Percentiles rank a stretch among this genome's conserved stretches.
Conservation (phyloP, 2,888 invertebrate genomes). For the Pammene aurita region DNA sequence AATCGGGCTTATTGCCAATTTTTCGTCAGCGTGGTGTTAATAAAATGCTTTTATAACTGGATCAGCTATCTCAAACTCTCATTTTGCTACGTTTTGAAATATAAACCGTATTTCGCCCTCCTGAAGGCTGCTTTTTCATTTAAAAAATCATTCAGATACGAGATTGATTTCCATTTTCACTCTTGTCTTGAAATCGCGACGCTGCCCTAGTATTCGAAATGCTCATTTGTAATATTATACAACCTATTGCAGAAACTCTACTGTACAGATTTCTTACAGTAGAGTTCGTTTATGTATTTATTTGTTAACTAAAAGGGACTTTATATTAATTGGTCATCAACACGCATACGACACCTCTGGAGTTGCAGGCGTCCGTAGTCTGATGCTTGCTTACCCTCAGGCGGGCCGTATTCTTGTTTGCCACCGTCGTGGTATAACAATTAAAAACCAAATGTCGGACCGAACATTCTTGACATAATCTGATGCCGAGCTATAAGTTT, state of each 20-base stretch:
- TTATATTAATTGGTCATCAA: too few species aligned
- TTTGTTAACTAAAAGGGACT: constrained; percentile 15
- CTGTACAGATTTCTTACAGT: constrained; percentile 37
- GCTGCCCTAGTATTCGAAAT: constrained; percentile 40
- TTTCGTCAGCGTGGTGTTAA: constrained; percentile 71
- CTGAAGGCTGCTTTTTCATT: not conserved
- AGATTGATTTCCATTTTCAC: not conserved
- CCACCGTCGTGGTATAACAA: too few species aligned
- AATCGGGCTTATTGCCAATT: constrained; percentile 72
- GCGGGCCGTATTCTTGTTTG: too few species aligned
- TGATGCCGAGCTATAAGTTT: too few species aligned
- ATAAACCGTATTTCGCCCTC: not conserved
- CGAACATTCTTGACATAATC: not conserved
- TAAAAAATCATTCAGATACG: constrained; percentile 1
- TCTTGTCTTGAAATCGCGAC: constrained; percentile 37
- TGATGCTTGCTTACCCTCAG: too few species aligned
- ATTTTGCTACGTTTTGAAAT: not conserved
- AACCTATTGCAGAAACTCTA: too few species aligned
- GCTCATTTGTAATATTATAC: constrained; percentile 43
- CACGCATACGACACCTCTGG: too few species aligned
- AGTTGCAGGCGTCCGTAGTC: too few species aligned
- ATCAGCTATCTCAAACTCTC: constrained; percentile 33
- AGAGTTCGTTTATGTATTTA: constrained; percentile 6
- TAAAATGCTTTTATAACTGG: constrained; percentile 64
- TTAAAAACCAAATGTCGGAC: not conserved